These are phyloP conservation scores for Pyrrhosoma nymphula DNA, from an alignment of 2,888 invertebrate species.

Conservation along the genomic window DNA sequence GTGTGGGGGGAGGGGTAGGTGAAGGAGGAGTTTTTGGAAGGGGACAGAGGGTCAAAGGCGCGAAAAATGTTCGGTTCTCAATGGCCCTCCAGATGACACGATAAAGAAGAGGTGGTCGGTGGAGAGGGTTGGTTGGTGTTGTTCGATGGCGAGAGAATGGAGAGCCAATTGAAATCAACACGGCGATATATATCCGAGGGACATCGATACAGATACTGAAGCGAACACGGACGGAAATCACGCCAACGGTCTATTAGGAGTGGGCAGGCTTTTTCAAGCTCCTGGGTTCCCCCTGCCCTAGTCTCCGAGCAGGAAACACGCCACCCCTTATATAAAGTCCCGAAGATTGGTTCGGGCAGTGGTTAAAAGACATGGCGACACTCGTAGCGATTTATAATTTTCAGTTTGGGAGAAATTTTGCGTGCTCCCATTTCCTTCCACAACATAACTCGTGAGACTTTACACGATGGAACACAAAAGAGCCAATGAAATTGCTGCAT, in stretches of 20 bases:
- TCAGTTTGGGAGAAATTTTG: not conserved
- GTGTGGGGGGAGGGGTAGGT: not conserved
- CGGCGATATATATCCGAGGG: constrained; percentile 52
- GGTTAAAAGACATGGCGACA: not conserved
- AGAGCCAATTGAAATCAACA: constrained; percentile 60
- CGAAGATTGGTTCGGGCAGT: not conserved
- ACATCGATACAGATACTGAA: constrained; percentile 52
- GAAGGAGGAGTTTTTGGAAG: not conserved
- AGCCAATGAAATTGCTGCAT: not conserved
- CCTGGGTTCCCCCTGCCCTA: not conserved
- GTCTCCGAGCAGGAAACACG: not conserved
- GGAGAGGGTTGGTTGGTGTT: not conserved
- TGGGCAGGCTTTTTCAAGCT: not conserved
- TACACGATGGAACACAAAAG: not conserved
- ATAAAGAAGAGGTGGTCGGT: not conserved
- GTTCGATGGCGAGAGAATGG: not conserved
- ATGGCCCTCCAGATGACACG: constrained; percentile 25
- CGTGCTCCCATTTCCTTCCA: not conserved
- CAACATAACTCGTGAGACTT: not conserved
- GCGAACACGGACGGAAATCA: constrained; percentile 59
- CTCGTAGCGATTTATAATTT: not conserved
- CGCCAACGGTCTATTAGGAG: constrained; percentile 41
- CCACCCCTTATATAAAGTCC: not conserved
- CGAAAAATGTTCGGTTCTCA: constrained; percentile 4
- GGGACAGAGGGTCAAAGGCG: not conserved